Evolutionary conservation across 2,888 invertebrate genomes (phyloP), one percentile per base, ranked within the genome.

Genomic region (Agrochola lychnidis): DNA sequence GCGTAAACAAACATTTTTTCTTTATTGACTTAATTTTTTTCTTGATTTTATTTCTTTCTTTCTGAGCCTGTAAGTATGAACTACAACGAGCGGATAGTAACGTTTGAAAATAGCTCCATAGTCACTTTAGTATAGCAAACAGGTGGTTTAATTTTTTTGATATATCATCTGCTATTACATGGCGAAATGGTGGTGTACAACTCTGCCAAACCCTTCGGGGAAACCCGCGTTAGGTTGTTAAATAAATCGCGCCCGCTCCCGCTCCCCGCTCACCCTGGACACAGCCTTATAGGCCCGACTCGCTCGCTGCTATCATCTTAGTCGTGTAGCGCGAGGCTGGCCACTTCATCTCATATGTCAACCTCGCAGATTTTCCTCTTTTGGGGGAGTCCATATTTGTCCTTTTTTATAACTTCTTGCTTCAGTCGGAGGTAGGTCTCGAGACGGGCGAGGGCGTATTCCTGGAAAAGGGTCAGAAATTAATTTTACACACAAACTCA

Each of bases 351-450:
- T 97, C 97, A 97, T 91, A 97, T 97, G 90, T 97, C 97, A 59
- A 96, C 96, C 63, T 97, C 97, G 71, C 95, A 95, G 25, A 97
- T 97, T 91, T 97, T 97, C 85, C 97, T 93, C 84, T 97, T 97
- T 72, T 94, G 94, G 0, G 96, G 92, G 56, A 92, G 89, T 0
- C 95, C 95, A 40, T 88, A 92, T 75, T 94, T 94, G 66, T 95
- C 95, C 79, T 96, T 95, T 79, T 96, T 97, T n/a, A 97, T 91
- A 0, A 94, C 89, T 69, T 97, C 97, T 56, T 97, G 97, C 86
- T 98, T 98, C 10, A 97, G 92, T n/a, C 97, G 93, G 70, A 97
- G 96, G 93, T 98, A 98, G 16, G 97, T 97, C 59, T 97, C 97
- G 62, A 98, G 91, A 79, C 98, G 95, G 12, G 97, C 97, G 0